Conservation (phyloP, 2,888 invertebrate genomes). For the Bimastos eiseni region DNA sequence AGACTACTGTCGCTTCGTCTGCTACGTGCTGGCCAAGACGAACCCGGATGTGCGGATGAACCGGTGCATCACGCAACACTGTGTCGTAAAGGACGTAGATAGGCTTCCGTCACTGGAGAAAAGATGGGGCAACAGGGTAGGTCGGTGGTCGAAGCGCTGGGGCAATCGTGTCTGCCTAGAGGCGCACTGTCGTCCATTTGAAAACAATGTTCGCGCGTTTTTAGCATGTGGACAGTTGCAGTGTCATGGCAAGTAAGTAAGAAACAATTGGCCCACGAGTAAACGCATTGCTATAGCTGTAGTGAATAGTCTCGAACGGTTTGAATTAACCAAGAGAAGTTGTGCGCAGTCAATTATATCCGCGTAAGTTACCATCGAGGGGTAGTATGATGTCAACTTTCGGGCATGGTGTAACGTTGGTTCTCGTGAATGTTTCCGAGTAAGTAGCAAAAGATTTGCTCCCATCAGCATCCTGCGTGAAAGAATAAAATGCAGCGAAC, state of each 20-base stretch:
- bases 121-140: slow-evolving; percentile 3
- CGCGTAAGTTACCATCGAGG: not conserved
- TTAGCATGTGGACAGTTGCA: not conserved
- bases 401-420: not conserved
- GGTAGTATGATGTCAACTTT: not conserved
- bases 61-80: not conserved
- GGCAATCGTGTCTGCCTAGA: slow-evolving; percentile 21
- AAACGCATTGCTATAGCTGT: not conserved
- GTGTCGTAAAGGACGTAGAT: not conserved
- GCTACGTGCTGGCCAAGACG: not conserved
- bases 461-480: not conserved
- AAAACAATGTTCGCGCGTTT: not conserved
- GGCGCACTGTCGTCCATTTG: slow-evolving; percentile 8
- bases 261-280: not conserved
- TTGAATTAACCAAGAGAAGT: not conserved
- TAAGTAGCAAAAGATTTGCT: too few relatives aligned
- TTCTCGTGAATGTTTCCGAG: not conserved
- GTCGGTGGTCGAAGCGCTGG: slow-evolving; percentile 21
- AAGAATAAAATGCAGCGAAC: not conserved
- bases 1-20: not conserved
- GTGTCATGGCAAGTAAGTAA: slow-evolving; percentile 13
- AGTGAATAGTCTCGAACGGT: not conserved
- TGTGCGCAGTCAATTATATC: not conserved
- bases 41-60: not conserved
- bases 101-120: not conserved